Conservation (phyloP, 2,797 vertebrate genomes). For the Okamejei kenojei region DNA sequence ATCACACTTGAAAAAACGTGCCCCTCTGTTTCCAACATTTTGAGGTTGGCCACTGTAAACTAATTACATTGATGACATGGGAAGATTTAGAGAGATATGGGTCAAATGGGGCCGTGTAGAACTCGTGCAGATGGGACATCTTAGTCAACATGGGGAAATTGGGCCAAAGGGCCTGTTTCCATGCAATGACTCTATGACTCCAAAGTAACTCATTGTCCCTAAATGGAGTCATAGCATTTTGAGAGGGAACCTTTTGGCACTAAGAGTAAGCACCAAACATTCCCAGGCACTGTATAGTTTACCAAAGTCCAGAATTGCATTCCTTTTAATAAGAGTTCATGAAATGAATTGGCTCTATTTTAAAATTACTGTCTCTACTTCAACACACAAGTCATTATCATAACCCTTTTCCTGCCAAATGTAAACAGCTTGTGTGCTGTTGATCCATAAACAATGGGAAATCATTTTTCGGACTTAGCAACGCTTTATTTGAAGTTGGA, state of each 20-base stretch:
- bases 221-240: neutral
- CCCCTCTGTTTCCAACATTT: neutral
- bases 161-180: too few species aligned
- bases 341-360: neutral
- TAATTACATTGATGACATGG: neutral
- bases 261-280: neutral
- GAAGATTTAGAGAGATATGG: too few species aligned
- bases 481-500: neutral
- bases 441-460: neutral
- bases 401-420: neutral
- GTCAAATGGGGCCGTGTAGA: too few species aligned
- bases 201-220: neutral
- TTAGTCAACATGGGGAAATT: too few species aligned
- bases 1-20: neutral
- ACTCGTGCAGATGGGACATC: too few species aligned
- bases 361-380: neutral
- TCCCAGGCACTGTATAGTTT: neutral
- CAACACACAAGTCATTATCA: neutral
- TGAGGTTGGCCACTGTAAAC: neutral
- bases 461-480: neutral
- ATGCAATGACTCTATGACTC: too few species aligned
- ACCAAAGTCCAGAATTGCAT: neutral
- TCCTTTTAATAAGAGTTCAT: neutral
- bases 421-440: neutral
- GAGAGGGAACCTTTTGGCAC: neutral